Conservation (phyloP, 2,888 invertebrate species). For the Elysia crispata region DNA sequence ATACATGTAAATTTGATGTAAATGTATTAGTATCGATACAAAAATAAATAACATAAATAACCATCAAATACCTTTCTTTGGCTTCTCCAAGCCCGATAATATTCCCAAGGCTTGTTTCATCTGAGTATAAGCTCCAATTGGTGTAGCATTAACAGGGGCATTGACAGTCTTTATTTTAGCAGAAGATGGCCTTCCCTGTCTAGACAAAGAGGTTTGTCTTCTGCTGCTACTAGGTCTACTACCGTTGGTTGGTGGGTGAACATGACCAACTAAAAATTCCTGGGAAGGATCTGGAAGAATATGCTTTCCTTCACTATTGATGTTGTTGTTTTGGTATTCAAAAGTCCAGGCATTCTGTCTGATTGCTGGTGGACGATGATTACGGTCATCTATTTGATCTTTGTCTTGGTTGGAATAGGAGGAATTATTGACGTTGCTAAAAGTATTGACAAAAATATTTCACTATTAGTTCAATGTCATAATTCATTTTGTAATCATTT, state of each 20-base stretch:
- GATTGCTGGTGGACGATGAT: too few relatives aligned
- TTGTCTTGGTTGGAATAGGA: too few relatives aligned
- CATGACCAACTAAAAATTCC: slow-evolving; percentile 25
- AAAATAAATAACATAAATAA: not conserved
- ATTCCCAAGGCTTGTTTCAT: slow-evolving; percentile 63
- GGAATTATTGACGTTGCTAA: too few relatives aligned
- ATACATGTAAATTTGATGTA: too few relatives aligned
- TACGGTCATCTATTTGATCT: too few relatives aligned
- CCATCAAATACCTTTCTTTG: slow-evolving; percentile 15
- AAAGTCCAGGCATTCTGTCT: too few relatives aligned
- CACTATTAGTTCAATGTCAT: too few relatives aligned
- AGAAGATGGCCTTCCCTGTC: slow-evolving; percentile 56
- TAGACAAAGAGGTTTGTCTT: slow-evolving; percentile 47
- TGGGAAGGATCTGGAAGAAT: not conserved
- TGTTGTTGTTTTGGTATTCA: too few relatives aligned
- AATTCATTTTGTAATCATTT: too few relatives aligned
- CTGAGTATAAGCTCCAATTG: slow-evolving; percentile 70
- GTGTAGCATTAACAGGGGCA: slow-evolving; percentile 64
- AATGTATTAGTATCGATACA: not conserved
- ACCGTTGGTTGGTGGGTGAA: slow-evolving; percentile 47
- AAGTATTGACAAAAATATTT: too few relatives aligned
- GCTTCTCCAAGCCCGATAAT: slow-evolving; percentile 18
- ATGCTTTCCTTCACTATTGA: not conserved
- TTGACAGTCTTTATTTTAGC: slow-evolving; percentile 54
- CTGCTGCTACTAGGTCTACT: slow-evolving; percentile 51